Conservation (phyloP, 2,113 vertebrate species). For the Syrmaticus mikado region DNA sequence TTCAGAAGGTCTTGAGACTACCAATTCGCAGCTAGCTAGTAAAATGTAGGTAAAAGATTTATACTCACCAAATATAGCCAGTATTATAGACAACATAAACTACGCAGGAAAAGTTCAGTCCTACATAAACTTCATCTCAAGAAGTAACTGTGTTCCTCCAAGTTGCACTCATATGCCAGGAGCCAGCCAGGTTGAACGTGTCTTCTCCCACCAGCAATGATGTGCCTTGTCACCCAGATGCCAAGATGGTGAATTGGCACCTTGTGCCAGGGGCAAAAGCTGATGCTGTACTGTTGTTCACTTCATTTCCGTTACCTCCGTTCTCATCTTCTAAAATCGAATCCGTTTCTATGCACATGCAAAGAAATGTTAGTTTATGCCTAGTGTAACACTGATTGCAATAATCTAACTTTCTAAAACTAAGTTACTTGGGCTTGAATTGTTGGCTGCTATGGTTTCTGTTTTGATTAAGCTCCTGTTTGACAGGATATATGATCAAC, state of each 20-base stretch:
- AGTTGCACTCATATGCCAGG: neutral
- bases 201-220: neutral
- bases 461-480: slow-evolving; percentile 9
- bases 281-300: neutral
- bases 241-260: neutral
- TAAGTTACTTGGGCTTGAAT: neutral
- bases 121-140: neutral
- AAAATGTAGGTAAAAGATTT: neutral
- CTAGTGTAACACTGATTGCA: neutral
- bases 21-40: slow-evolving; percentile 3
- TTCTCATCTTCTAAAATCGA: neutral
- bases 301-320: neutral
- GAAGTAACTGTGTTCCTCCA: neutral
- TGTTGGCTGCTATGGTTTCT: neutral
- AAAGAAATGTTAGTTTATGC: neutral
- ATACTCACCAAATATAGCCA: neutral
- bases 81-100: neutral
- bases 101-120: neutral
- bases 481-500: neutral
- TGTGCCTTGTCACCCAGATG: neutral
- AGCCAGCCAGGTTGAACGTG: neutral
- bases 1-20: neutral
- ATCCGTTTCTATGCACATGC: neutral
- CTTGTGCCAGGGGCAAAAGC: neutral
- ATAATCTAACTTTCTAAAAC: neutral